Base-by-base conservation (phyloP, 2,888 invertebrate genomes). In the Leucoma salicis region DNA sequence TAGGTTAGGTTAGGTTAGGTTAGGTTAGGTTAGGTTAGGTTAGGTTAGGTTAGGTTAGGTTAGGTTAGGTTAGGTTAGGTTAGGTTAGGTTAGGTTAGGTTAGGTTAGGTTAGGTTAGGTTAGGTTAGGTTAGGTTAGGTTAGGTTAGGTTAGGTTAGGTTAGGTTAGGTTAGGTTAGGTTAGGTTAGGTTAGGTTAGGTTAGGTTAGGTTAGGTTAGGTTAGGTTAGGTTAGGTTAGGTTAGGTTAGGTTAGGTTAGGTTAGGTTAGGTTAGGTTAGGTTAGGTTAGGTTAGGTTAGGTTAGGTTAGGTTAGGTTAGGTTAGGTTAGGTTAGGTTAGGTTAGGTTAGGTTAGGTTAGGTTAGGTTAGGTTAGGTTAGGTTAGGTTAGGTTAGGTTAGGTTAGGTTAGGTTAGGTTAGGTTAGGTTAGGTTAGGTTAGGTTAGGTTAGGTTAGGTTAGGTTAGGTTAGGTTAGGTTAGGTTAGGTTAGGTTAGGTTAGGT, bases 161-260 rank as follows among this genome's bases (percentile, higher is more conserved):
- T 38, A 38, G 43, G 46, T 46, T 42, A 42, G 46, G 46, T 46
- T 42, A 42, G 39, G 44, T 39, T 44, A 39, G 39, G 44, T 39
- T 44, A 39, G 39, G 38, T 27, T 42, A 34, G 35, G 31, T 44
- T 44, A 42, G 42, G 45, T 45, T 42, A 45, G 45, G 40, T 49
- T 42, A 40, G 45, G 40, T 43, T 40, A 44, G 44, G 44, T 44
- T 42, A 46, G 48, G 43, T 48, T 44, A 44, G 48, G 43, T 48
- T 48, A 48, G 48, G 43, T 48, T 43, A 43, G 47, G 42, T 48
- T 43, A 43, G 47, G 47, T 48, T 48, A 47, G 47, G 47, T 47
- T 47, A 47, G 47, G 47, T 47, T 47, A 47, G 47, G 47, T 47
- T 47, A 40, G 39, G 46, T 42, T 42, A 42, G 42, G 35, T 35